Base-by-base conservation (phyloP, 2,797 vertebrate species). In the Mus caroli region DNA sequence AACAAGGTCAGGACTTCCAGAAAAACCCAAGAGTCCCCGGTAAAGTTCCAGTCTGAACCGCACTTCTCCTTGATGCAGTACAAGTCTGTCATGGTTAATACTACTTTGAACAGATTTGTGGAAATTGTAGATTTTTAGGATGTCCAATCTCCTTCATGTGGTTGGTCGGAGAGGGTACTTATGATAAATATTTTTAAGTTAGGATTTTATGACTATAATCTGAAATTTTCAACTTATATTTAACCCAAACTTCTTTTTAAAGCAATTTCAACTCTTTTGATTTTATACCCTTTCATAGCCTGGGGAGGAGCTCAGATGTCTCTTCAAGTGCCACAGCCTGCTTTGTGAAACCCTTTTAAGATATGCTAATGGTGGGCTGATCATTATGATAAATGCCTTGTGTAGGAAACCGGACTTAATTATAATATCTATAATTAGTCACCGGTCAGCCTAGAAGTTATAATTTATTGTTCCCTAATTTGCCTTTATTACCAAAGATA, bases 381-480 rank as follows among this genome's bases (percentile, higher is more conserved):
- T 97, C 98, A 98, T 97, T 98, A 98, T 97, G 96, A 97, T 96
- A 98, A 98, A 97, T 80, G 94, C 97, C 95, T 97, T 90, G 43
- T 97, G 96, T 97, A 97, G 97, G 97, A 98, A 96, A 97, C 97
- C 92, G 64, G 91, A 97, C 97, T 98, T 97, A 98, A 98, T 98
- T 98, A 98, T 95, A 98, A 98, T 97, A 94, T 92, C 79, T 97
- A 96, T 96, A 98, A 98, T 98, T 97, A 98, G 98, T 97, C 88
- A 97, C 79, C 94, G 98, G 99, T 98, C 98, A 98, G 97, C 97
- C 98, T 97, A 97, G 97, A 98, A 98, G 97, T 98, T 98, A 98
- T 98, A 99, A 99, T 99, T 99, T 98, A 98, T 98, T 99, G 98
- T 98, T 97, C 96, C 97, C 91, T 99, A 99, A 99, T 99, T 98